A percentile compares a stretch with the other conserved stretches of the same genome.
Conservation (phyloP, 2,797 vertebrate genomes). For the Echiichthys vipera region DNA sequence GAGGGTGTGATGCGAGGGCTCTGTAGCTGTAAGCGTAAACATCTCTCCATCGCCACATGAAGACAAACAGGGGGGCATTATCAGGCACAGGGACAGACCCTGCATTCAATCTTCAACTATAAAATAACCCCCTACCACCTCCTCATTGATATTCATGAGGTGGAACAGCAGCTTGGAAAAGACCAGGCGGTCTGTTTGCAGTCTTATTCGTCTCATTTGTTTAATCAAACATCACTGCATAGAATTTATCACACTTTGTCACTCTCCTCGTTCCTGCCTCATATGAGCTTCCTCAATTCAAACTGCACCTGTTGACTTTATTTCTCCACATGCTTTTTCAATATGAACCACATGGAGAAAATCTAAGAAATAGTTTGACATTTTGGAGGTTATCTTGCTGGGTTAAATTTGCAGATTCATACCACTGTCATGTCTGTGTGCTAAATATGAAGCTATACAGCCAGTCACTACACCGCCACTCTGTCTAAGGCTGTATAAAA, state of each 20-base stretch:
- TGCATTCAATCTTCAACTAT: slow-evolving; percentile 63
- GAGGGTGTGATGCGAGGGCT: slow-evolving; percentile 39
- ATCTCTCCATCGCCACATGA: slow-evolving; percentile 65
- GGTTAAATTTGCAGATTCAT: too few species aligned
- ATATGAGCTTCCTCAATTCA: slow-evolving; percentile 4
- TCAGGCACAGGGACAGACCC: slow-evolving; percentile 61
- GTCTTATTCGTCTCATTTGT: slow-evolving; percentile 66
- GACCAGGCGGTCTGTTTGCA: slow-evolving; percentile 53
- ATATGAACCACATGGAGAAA: not conserved
- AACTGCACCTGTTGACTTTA: slow-evolving; percentile 25
- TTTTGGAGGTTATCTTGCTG: slow-evolving; percentile 1
- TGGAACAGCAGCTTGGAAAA: slow-evolving; percentile 53
- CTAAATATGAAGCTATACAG: not conserved
- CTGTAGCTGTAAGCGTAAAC: slow-evolving; percentile 68
- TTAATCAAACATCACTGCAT: slow-evolving; percentile 65
- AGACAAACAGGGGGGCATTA: slow-evolving; percentile 68
- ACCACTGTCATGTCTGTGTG: not conserved
- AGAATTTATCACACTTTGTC: slow-evolving; percentile 49
- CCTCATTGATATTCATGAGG: slow-evolving; percentile 74
- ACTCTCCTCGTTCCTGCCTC: not conserved
- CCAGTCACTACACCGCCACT: too few species aligned
- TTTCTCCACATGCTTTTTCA: not conserved
- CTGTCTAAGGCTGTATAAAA: too few species aligned
- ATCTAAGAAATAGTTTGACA: not conserved
- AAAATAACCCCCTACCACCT: slow-evolving; percentile 59